Base-by-base conservation (phyloP, 2,797 vertebrate genomes). In the Pempheris klunzingeri region DNA sequence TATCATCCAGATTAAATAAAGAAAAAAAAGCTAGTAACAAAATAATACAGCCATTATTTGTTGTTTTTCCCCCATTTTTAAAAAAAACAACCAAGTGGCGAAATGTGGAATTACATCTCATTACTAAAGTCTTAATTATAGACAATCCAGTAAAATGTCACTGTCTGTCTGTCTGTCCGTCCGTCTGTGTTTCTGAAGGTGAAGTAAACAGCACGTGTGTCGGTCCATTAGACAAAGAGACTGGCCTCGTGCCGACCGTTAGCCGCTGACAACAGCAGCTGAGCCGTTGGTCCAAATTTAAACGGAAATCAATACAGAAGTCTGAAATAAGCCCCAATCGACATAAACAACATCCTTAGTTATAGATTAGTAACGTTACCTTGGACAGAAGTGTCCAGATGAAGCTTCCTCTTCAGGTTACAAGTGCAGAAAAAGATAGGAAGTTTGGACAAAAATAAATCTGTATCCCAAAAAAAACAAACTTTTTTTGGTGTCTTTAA, bases 351-450 rank as follows among this genome's bases (percentile, higher is more conserved):
- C 28, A 54, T 28, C 0, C 0, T 44, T 43, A 18, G 1, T 32
- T 12, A 2, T 2, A 9, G 4, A 70, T 1, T 62, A 28, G 64
- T 32, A 4, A 10, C 17, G n/a, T 85, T 92, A 94, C 91, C 92
- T 90, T 78, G 38, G 46, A 39, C 28, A 60, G 74, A 78, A 7
- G 61, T 88, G 69, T 80, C 81, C 76, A 76, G 78, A 74, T 71
- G 78, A 81, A 34, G 67, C 60, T 72, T 88, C 76, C 62, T 82
- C 72, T 74, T 77, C 71, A 59, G 54, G 6, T 52, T 41, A 36
- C 22, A 77, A 81, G 55, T 58, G 26, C 11, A 58, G 43, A 39
- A 60, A 44, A 59, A 62, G 36, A 47, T 64, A 71, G 72, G 61
- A 81, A 84, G 14, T 49, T 38, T 34, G 55, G 17, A 10, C 5